Base-by-base conservation (phyloP, 1,140 invertebrate species). In the Bilobella aurantiaca region DNA sequence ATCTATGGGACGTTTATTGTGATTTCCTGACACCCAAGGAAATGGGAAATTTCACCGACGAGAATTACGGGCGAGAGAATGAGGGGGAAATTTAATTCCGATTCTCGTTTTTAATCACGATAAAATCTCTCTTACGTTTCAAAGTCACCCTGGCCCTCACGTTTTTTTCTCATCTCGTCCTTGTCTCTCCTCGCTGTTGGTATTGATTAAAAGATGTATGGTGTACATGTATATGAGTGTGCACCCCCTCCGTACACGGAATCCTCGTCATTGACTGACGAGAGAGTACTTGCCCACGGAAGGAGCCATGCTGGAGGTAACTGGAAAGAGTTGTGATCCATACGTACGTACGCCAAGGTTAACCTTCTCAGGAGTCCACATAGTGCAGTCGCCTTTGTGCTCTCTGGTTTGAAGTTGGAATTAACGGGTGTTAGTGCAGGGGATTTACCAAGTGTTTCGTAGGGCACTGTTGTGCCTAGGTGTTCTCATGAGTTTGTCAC, bases 21-120 rank as follows among this genome's bases (percentile, higher is more conserved):
- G 67, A 72, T 72, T 72, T 72, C 70, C 63, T 72, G 63, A 69
- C 70, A 67, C 68, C 60, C 47, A 37, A 37, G 70, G 70, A 72
- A 72, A 72, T 72, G 65, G 70, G 42, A 69, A 68, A 69, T 69
- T 66, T 62, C 68, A 58, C 30, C 34, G 53, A 58, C 62, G 53
- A 69, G 59, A 66, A 69, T 47, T 29, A 31, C 31, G n/a, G 64
- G 37, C 42, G 58, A 49, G 49, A 49, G 28, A 47, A 2, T 12
- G 64, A 56, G 64, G 62, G 69, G 67, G 67, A 65, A 71, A 71
- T 66, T 69, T 71, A 71, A 71, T 71, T 71, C 70, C 67, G 34
- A 66, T 71, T 64, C 70, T 61, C 56, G 42, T 68, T 71, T 71
- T 69, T 68, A 69, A 71, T 71, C 66, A 71, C 59, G 64, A 66